These are phyloP conservation scores for Cochlearius cochlearius DNA, from an alignment of 2,113 vertebrate genomes.

Conservation along the genomic window DNA sequence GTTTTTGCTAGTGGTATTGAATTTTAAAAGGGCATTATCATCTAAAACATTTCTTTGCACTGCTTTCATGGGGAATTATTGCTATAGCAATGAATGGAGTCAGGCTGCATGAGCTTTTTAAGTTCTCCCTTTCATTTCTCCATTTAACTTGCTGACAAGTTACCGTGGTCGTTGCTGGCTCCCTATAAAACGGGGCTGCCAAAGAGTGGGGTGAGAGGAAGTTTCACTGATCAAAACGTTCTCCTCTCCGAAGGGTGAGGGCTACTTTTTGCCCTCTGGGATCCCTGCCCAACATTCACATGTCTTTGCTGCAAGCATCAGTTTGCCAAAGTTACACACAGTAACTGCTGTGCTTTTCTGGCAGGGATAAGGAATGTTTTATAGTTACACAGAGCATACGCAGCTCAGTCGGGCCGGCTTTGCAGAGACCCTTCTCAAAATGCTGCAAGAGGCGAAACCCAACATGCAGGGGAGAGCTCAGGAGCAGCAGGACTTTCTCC, in stretches of 20 bases:
- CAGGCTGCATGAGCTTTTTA: neutral
- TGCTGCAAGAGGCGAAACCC: neutral
- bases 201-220: neutral
- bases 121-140: neutral
- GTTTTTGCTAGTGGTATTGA: neutral
- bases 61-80: neutral
- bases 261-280: neutral
- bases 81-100: neutral
- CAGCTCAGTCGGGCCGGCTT: neutral
- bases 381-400: neutral
- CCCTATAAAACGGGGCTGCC: neutral
- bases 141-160: neutral
- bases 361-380: neutral
- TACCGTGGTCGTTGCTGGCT: neutral
- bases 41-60: neutral
- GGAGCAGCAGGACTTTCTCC: neutral
- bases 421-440: neutral
- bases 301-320: neutral
- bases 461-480: rapidly evolving
- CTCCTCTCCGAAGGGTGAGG: rapidly evolving
- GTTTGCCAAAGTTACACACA: neutral
- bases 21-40: neutral
- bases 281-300: neutral
- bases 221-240: neutral
- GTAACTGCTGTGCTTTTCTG: neutral